phyloP scores from a whole-genome alignment of 2,888 invertebrate genomes.

The Luperina nickerlii region DNA sequence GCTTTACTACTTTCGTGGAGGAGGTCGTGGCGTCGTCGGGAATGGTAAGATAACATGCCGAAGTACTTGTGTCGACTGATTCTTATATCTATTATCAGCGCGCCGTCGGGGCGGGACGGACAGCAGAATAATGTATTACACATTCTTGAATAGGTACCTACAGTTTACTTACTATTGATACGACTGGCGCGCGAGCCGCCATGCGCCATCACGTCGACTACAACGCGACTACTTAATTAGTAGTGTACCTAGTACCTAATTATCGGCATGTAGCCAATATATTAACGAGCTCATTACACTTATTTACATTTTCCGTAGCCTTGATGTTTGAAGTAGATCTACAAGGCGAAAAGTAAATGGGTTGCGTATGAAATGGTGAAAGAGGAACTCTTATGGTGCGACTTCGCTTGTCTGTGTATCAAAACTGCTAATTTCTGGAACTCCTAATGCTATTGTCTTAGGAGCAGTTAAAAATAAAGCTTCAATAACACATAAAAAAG shows the following conservation, averaged over 20 bases:
- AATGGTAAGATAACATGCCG: too few relatives aligned
- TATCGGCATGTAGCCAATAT: background rate
- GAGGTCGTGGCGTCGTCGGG: too few relatives aligned
- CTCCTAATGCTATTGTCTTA: background rate
- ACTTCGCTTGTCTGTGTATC: background rate
- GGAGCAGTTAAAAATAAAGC: too few relatives aligned
- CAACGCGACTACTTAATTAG: background rate
- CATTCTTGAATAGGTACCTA: constrained; percentile 22
- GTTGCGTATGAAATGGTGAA: background rate
- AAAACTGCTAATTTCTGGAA: background rate
- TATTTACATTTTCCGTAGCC: background rate
- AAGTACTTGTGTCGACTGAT: too few relatives aligned
- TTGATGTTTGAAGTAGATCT: background rate
- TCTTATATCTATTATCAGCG: too few relatives aligned
- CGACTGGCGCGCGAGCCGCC: constrained; percentile 10
- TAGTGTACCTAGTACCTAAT: too few relatives aligned
- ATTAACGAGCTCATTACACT: background rate
- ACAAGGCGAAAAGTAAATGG: background rate
- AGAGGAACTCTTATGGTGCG: background rate
- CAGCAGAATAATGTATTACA: background rate
- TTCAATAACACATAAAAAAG: too few relatives aligned
- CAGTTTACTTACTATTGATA: constrained; percentile 20
- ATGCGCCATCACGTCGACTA: background rate
- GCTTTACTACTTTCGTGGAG: too few relatives aligned
- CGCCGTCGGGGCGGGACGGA: too few relatives aligned